These are phyloP conservation scores for Ichneumoninae sp. DNA, from an alignment of 2,888 invertebrate genomes.

Conservation along the genomic window DNA sequence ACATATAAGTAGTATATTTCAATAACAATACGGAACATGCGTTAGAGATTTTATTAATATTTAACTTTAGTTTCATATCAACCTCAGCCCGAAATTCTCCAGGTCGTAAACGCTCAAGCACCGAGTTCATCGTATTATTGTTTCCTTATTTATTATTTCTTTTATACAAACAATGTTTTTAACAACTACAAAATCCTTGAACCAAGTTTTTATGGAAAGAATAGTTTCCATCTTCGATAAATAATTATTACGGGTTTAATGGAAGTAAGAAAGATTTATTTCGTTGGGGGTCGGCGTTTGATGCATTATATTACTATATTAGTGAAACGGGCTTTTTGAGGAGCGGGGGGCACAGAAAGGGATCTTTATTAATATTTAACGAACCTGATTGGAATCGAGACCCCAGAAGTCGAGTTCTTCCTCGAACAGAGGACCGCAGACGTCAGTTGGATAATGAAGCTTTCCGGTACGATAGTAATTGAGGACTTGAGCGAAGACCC, in stretches of 20 bases:
- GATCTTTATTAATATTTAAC: constrained; percentile 60
- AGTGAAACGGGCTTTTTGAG: background rate
- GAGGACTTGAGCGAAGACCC: constrained; percentile 97
- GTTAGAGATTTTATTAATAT: too few relatives aligned
- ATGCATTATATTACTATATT: background rate
- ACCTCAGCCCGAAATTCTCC: constrained; percentile 17
- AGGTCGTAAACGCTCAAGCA: background rate
- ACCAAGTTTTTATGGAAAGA: background rate
- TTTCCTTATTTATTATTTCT: background rate
- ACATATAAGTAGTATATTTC: too few relatives aligned
- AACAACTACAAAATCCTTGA: background rate
- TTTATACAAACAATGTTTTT: background rate
- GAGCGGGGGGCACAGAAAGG: background rate
- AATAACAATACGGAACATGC: too few relatives aligned
- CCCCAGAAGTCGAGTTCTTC: constrained; percentile 99
- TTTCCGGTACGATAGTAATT: constrained; percentile 99
- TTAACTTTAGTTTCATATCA: constrained; percentile 2
- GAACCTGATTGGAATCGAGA: constrained; percentile 98
- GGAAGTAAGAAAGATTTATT: background rate
- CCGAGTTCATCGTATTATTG: background rate
- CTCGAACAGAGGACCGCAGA: constrained; percentile 99
- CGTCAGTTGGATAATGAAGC: constrained; percentile 99
- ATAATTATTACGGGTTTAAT: background rate
- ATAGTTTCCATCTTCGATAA: background rate
- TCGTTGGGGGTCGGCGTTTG: background rate